phyloP scores from a whole-genome alignment of 53 echinoderm and acorn worm genomes.

The Glandiceps talaboti region DNA sequence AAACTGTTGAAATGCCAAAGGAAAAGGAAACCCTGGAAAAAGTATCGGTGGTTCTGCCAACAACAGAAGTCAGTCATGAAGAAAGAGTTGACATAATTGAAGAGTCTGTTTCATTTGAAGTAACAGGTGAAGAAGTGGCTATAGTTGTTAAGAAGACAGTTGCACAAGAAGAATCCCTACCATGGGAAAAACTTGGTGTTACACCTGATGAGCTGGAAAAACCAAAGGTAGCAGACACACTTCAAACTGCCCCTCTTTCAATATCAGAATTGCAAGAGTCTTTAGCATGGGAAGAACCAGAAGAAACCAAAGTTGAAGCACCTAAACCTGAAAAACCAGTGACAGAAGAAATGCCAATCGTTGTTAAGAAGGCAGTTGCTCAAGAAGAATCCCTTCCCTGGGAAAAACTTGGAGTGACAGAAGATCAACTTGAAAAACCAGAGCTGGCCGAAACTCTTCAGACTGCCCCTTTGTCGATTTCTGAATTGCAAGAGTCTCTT shows the following conservation, averaged over 20 bases:
- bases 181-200: neutral
- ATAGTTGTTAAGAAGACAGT: neutral
- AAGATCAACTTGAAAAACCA: neutral
- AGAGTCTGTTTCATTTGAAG: neutral
- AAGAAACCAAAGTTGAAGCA: conserved; percentile 10
- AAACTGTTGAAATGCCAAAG: too few relatives aligned
- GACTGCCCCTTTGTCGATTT: neutral
- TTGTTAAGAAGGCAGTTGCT: neutral
- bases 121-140: neutral
- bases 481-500: neutral
- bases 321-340: conserved; percentile 12
- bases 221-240: neutral
- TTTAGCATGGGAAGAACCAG: conserved; percentile 19
- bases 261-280: conserved; percentile 19
- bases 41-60: too few relatives aligned
- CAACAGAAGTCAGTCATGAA: too few relatives aligned
- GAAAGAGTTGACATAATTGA: too few relatives aligned
- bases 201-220: neutral
- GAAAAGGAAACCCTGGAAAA: too few relatives aligned
- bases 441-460: neutral
- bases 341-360: neutral
- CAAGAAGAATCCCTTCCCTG: neutral
- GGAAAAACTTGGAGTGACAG: neutral
- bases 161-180: neutral
- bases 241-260: neutral